Evolutionary conservation across 2,113 vertebrate genomes (phyloP), one percentile per base, ranked within the genome.

Genomic region (Carollia perspicillata): DNA sequence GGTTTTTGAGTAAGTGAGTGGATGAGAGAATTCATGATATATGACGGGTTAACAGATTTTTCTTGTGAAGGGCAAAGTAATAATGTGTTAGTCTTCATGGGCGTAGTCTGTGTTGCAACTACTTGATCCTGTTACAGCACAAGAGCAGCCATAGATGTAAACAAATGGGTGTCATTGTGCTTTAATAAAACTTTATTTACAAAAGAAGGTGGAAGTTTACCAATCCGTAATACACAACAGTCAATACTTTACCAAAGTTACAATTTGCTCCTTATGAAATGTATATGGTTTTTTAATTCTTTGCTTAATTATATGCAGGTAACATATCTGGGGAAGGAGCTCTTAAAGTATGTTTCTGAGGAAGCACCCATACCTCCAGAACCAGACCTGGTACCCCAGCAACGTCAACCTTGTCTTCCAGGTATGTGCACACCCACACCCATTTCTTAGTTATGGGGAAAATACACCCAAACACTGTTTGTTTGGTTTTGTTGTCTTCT

Each of bases 291-390:
- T 94, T 35, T 35, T 22, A 65, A 85, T 95, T 92, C 13, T 93
- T 44, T 96, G 60, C 44, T 89, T 75, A 81, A 79, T 86, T 93
- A 44, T 60, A 69, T 77, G 14, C 97, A 99, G 99, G 98, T 99
- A 97, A 98, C 94, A 0, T 99, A 99, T 94, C 92, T 89, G 95
- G 98, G 98, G 60, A 99, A 96, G 66, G 96, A 98, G 63, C 97
- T 99, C 96, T 98, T 98, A 91, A 95, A 97, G 86, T 98, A 99
- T 78, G 11, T 96, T 84, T 79, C 80, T 85, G 88, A 95, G 22
- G 97, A 98, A 79, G 35, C 4, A 6, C 47, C 96, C 79, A 0
- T 55, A 84, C 84, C 95, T 89, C 84, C 75, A 79, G 95, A 97
- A 69, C 23, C 75, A 42, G 83, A 95, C 33, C 18, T 94, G n/a